These are phyloP conservation scores for Cryptus armator DNA, from an alignment of 2,888 invertebrate species.

Conservation along the genomic window DNA sequence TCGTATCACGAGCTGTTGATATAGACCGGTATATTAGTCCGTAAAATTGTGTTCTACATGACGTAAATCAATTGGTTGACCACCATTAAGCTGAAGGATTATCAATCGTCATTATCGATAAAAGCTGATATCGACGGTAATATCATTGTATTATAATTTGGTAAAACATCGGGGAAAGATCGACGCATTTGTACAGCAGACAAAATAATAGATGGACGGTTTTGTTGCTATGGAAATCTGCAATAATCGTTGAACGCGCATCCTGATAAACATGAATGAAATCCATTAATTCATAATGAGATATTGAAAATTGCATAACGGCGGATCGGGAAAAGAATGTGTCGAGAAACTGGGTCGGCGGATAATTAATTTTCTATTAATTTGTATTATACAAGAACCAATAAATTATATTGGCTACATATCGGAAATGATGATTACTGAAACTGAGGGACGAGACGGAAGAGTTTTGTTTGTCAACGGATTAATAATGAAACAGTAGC, in stretches of 20 bases:
- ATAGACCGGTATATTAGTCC: neutral
- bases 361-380: conserved; percentile 10
- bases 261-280: conserved; percentile 13
- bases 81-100: neutral
- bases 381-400: conserved; percentile 5
- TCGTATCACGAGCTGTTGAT: neutral
- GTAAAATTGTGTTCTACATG: neutral
- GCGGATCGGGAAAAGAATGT: neutral
- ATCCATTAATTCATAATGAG: conserved; percentile 15
- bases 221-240: neutral
- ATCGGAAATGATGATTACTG: neutral
- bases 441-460: neutral
- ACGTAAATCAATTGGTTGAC: neutral
- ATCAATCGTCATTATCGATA: neutral
- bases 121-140: neutral
- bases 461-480: neutral
- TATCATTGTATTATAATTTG: conserved; percentile 1
- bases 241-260: neutral
- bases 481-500: neutral
- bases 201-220: conserved; percentile 1
- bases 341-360: neutral
- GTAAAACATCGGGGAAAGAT: neutral
- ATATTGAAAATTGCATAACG: neutral
- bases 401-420: neutral
- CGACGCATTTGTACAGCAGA: neutral